These are phyloP conservation scores for Melanotaenia pygmaea DNA, from an alignment of 2,797 vertebrate genomes.

Conservation along the genomic window DNA sequence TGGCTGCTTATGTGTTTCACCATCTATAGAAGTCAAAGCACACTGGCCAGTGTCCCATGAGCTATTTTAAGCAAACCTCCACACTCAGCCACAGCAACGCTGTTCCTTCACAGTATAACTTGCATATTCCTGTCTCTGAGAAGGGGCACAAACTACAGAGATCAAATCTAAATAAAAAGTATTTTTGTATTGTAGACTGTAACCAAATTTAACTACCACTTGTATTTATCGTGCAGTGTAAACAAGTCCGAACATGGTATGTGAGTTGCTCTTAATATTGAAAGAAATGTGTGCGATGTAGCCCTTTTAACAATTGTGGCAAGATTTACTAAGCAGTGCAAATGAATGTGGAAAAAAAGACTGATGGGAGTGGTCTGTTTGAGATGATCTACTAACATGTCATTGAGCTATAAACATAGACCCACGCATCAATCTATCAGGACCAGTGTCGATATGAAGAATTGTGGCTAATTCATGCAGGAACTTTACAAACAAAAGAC, in stretches of 20 bases:
- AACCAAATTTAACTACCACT: too few species aligned
- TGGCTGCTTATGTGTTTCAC: conserved; percentile 89
- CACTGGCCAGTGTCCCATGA: conserved; percentile 84
- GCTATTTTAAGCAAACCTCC: conserved; percentile 93
- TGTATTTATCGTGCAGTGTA: too few species aligned
- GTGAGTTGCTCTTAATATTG: neutral
- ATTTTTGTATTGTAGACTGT: too few species aligned
- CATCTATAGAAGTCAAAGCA: conserved; percentile 97
- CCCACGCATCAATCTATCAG: neutral
- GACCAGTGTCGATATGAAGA: neutral
- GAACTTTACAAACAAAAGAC: too few species aligned
- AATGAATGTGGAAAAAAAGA: neutral
- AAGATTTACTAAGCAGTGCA: neutral
- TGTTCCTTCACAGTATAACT: conserved; percentile 78
- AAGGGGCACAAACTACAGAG: conserved; percentile 52
- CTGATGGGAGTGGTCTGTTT: neutral
- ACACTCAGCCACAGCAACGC: conserved; percentile 62
- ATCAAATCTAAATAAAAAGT: conserved; percentile 6
- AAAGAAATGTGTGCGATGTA: neutral
- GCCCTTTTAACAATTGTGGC: neutral
- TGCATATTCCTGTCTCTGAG: conserved; percentile 80
- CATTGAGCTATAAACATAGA: neutral
- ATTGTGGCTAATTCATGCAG: too few species aligned
- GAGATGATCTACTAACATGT: neutral
- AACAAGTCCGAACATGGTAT: neutral